These are phyloP conservation scores for Calyptomena viridis DNA, from an alignment of 2,113 vertebrate genomes.

Conservation along the genomic window DNA sequence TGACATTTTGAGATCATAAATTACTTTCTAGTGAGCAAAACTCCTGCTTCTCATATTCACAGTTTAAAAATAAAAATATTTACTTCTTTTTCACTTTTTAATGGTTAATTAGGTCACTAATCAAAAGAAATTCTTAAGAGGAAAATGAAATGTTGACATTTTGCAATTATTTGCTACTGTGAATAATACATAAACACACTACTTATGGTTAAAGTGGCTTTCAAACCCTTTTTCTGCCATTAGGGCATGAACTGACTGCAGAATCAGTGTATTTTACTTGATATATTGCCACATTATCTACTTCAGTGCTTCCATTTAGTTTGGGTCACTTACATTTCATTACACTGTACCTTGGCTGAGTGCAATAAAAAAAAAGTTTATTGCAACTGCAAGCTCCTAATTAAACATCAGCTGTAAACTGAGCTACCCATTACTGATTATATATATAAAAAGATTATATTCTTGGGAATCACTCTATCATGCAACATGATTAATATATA, in stretches of 20 bases:
- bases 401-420: slow-evolving; percentile 67
- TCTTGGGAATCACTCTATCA: slow-evolving; percentile 52
- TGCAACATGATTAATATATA: slow-evolving; percentile 47
- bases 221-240: slow-evolving; percentile 63
- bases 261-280: slow-evolving; percentile 47
- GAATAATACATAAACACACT: slow-evolving; percentile 78
- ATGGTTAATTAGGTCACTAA: slow-evolving; percentile 78
- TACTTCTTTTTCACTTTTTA: slow-evolving; percentile 47
- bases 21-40: slow-evolving; percentile 39
- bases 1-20: slow-evolving; percentile 73
- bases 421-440: slow-evolving; percentile 55
- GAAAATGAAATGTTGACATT: slow-evolving; percentile 80
- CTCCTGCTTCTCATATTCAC: slow-evolving; percentile 47
- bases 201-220: slow-evolving; percentile 71
- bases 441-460: slow-evolving; percentile 58
- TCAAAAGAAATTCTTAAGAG: slow-evolving; percentile 74
- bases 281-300: slow-evolving; percentile 36
- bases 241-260: slow-evolving; percentile 62
- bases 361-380: slow-evolving; percentile 59
- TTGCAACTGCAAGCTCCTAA: slow-evolving; percentile 62
- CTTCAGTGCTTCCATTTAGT: slow-evolving; percentile 39
- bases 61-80: slow-evolving; percentile 49
- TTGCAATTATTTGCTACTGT: slow-evolving; percentile 77
- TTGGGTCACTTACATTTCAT: slow-evolving; percentile 58
- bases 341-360: slow-evolving; percentile 51